Percentiles rank a stretch among this genome's conserved stretches.
These are phyloP conservation scores for Mimachlamys varia DNA, from an alignment of 2,888 invertebrate species.

Conservation along the genomic window DNA sequence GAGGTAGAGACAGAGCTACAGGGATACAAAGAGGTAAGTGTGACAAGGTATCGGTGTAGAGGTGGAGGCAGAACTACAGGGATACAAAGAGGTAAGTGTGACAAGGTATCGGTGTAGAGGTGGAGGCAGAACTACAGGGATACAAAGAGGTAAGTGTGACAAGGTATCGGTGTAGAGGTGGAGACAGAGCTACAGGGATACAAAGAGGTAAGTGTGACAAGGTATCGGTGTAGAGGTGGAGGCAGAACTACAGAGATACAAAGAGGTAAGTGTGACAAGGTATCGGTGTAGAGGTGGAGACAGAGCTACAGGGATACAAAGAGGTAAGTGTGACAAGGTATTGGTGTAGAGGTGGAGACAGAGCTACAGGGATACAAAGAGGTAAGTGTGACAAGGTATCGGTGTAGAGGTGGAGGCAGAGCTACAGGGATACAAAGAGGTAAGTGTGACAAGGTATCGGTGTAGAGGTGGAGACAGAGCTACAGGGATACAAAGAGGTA, in stretches of 20 bases:
- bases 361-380: slow-evolving; percentile 93
- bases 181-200: slow-evolving; percentile 91
- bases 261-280: slow-evolving; percentile 83
- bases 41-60: slow-evolving; percentile 83
- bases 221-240: slow-evolving; percentile 87
- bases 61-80: slow-evolving; percentile 90
- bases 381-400: slow-evolving; percentile 61
- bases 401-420: slow-evolving; percentile 90
- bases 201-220: slow-evolving; percentile 85
- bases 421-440: slow-evolving; percentile 91
- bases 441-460: slow-evolving; percentile 49
- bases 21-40: slow-evolving; percentile 88
- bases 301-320: slow-evolving; percentile 92
- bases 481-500: slow-evolving; percentile 91
- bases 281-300: slow-evolving; percentile 87
- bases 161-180: slow-evolving; percentile 85
- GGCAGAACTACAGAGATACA: slow-evolving; percentile 91
- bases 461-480: slow-evolving; percentile 90
- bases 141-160: slow-evolving; percentile 87
- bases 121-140: slow-evolving; percentile 89
- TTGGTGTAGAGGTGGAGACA: slow-evolving; percentile 87
- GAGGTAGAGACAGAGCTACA: slow-evolving; percentile 91
- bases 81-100: slow-evolving; percentile 88
- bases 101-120: slow-evolving; percentile 83
- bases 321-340: slow-evolving; percentile 80